Evolutionary conservation across 2,797 vertebrate genomes (phyloP), one percentile per base, ranked within the genome.

Genomic region (Harpagifer antarcticus): DNA sequence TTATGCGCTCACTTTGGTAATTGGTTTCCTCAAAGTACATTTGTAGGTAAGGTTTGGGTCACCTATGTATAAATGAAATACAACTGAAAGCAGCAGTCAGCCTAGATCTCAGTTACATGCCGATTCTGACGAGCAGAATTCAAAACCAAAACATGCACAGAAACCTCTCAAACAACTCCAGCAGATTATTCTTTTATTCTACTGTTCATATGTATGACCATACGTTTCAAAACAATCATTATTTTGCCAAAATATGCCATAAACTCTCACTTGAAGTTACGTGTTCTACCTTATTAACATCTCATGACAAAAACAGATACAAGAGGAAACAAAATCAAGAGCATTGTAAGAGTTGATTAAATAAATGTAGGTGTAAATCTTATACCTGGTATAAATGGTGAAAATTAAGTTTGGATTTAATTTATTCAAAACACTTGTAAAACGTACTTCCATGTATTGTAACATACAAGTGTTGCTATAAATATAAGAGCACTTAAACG

Each of bases 21-120:
- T 42, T 48, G 5, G 47, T 27, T 37, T 55, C 37, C 44, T 23
- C 55, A 1, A 1, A 14, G 37, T 20, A 15, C 8, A 64, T 8
- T 33, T 31, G 48, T 59, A 49, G 42, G 63, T 59, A n/a, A 19
- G 4, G 19, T 64, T 31, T 31, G 43, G 47, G 43, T 55, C 37
- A 43, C 5, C 9, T 33, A 20, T 48, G 57, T 47, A 53, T 59
- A 52, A 68, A 85, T 55, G 4, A 61, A 57, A 71, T 4, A 33
- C 68, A 1, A 62, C 0, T 63, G 55, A 61, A 61, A 58, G 67
- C 59, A 70, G 67, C 17, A 45, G 48, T 61, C 19, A n/a, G 40
- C 11, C 56, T 33, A 3, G 52, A 56, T 68, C 31, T 10, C 50
- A 52, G 45, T 62, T 54, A 49, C 7, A 50, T 33, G 19, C 5